These are phyloP conservation scores for Lophius piscatorius DNA, from an alignment of 2,113 vertebrate species.

Conservation along the genomic window DNA sequence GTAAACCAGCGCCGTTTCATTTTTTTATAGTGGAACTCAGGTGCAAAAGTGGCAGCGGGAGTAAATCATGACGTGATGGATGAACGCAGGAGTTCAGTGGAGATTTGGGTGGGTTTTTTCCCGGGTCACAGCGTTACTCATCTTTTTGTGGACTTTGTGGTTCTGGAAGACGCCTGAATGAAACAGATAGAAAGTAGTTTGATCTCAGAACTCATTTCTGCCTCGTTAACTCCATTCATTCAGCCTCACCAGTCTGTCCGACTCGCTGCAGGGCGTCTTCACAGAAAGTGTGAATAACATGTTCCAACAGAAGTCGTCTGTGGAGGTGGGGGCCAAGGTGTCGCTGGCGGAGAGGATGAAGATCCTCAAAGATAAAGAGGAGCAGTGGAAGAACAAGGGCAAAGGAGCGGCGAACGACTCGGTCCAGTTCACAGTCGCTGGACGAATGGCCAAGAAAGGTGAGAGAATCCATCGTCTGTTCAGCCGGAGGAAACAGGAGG, in stretches of 20 bases:
- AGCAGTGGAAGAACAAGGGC: slow-evolving; percentile 80
- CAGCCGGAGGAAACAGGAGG: no score
- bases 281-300: not conserved
- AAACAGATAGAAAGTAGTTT: no score
- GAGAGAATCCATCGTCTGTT: no score
- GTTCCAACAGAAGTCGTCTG: slow-evolving; percentile 66
- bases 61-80: slow-evolving; percentile 50
- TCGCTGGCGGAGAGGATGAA: slow-evolving; percentile 79
- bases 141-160: slow-evolving; percentile 12
- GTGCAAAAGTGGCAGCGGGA: slow-evolving; percentile 49
- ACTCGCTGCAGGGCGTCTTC: not conserved
- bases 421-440: slow-evolving; percentile 82
- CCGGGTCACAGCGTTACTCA: slow-evolving; percentile 10
- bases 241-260: not conserved
- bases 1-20: slow-evolving; percentile 44
- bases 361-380: slow-evolving; percentile 80
- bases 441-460: slow-evolving; percentile 84
- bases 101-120: slow-evolving; percentile 22
- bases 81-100: slow-evolving; percentile 1
- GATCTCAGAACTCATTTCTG: no score
- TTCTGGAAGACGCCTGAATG: no score
- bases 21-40: slow-evolving; percentile 59
- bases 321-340: slow-evolving; percentile 72
- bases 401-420: slow-evolving; percentile 84
- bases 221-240: no score